phyloP scores from a whole-genome alignment of 2,797 vertebrate genomes.

The Cheirogaleus major region DNA sequence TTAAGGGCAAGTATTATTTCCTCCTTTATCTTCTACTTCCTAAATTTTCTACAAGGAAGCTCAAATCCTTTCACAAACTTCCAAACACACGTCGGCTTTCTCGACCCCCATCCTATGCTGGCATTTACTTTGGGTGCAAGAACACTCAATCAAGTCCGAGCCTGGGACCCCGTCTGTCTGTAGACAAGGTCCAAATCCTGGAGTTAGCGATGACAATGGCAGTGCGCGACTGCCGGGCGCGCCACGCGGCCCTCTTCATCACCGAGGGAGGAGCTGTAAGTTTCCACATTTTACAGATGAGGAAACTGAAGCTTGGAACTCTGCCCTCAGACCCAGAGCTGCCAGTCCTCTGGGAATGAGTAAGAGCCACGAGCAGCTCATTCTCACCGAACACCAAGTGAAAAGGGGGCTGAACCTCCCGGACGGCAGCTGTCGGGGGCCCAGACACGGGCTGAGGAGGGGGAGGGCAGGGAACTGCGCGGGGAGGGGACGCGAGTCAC shows the following conservation, averaged over 20 bases:
- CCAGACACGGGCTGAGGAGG: background rate
- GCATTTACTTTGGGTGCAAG: background rate
- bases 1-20: background rate
- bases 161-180: background rate
- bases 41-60: background rate
- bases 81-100: background rate
- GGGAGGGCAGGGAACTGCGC: fast-evolving
- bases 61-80: background rate
- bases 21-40: background rate
- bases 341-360: background rate
- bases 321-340: background rate
- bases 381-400: background rate
- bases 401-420: background rate
- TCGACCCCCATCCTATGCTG: background rate
- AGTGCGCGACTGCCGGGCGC: too few relatives aligned
- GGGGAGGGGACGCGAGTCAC: fast-evolving
- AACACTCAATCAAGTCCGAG: background rate
- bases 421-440: too few relatives aligned
- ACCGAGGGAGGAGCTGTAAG: background rate
- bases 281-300: background rate
- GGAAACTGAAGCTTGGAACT: background rate
- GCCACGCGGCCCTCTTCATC: background rate
- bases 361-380: background rate
- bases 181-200: background rate
- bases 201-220: background rate